Percentiles rank a stretch among this genome's conserved stretches.
Conservation (phyloP, 2,797 vertebrate genomes). For the Gallirallus australis region DNA sequence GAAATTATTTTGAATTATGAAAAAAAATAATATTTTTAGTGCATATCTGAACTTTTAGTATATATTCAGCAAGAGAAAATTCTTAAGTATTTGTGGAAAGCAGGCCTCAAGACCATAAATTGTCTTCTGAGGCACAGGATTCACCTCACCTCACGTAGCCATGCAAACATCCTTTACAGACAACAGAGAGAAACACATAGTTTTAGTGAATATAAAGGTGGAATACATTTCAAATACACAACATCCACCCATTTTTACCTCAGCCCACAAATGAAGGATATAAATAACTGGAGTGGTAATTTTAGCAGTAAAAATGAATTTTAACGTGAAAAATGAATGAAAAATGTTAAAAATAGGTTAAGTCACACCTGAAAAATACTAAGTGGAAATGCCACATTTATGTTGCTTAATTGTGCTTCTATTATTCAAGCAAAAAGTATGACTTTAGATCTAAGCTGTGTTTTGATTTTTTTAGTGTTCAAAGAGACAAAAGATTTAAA, state of each 20-base stretch:
- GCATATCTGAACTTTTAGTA: accelerated
- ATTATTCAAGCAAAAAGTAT: not conserved
- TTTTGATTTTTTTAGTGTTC: not conserved
- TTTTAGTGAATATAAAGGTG: not conserved
- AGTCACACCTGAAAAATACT: not conserved
- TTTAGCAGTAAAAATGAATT: not conserved
- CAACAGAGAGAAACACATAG: not conserved
- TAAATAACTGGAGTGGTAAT: not conserved
- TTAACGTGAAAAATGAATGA: not conserved
- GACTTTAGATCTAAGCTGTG: not conserved
- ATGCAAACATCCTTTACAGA: not conserved
- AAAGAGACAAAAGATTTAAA: not conserved
- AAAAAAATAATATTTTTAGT: not conserved
- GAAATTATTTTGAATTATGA: not conserved
- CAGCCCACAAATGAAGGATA: not conserved
- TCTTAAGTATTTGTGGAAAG: not conserved
- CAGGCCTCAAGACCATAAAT: not conserved
- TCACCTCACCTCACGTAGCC: not conserved
- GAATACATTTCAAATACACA: not conserved
- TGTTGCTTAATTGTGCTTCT: not conserved
- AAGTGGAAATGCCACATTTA: not conserved
- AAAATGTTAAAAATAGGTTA: not conserved
- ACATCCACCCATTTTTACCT: not conserved
- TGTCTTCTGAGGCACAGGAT: not conserved
- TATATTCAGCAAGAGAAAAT: not conserved